Percentiles rank a stretch among this genome's conserved stretches.
Conservation (phyloP, 2,113 vertebrate genomes). For the Carettochelys insculpta region DNA sequence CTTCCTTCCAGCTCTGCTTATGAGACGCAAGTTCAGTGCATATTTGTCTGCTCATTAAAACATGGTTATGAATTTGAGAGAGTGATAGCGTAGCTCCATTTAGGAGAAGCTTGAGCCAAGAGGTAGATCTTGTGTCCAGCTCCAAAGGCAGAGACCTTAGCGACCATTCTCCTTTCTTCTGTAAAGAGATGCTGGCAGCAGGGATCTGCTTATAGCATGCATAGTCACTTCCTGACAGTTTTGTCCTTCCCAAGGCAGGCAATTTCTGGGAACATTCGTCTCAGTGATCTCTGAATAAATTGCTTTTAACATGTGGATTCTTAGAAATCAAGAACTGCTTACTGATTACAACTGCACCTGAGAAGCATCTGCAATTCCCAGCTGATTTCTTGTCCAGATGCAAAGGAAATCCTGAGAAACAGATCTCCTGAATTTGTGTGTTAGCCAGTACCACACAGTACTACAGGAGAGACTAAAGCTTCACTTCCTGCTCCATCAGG, state of each 20-base stretch:
- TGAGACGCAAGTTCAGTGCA: fast-evolving
- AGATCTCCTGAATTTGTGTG: fast-evolving
- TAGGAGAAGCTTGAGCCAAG: fast-evolving
- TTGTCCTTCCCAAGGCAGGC: fast-evolving
- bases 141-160: fast-evolving
- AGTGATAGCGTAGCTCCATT: fast-evolving
- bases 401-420: fast-evolving
- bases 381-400: fast-evolving
- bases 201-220: fast-evolving
- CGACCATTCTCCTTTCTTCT: neutral
- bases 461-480: fast-evolving
- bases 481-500: too few species aligned
- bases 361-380: neutral
- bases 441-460: neutral
- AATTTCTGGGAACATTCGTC: fast-evolving
- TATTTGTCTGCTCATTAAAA: fast-evolving
- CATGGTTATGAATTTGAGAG: neutral
- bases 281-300: fast-evolving
- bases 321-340: neutral
- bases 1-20: neutral
- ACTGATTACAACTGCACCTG: neutral
- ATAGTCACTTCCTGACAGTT: neutral
- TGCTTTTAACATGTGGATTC: neutral
- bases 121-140: fast-evolving
- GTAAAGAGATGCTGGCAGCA: neutral